phyloP scores from a whole-genome alignment of 2,113 vertebrate species.

The Tachycineta bicolor region DNA sequence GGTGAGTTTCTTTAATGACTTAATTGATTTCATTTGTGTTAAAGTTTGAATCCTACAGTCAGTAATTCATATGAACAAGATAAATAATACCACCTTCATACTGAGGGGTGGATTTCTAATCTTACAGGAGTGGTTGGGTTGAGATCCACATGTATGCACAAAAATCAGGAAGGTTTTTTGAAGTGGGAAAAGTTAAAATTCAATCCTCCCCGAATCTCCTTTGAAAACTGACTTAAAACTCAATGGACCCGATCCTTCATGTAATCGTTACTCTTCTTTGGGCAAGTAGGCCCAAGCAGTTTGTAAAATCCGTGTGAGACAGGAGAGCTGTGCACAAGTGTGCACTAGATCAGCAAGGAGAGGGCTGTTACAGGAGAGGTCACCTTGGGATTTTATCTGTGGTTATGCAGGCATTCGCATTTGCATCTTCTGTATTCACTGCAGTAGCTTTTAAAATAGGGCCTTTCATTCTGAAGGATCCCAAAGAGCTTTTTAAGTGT shows the following conservation, averaged over 20 bases:
- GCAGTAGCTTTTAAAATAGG: background rate
- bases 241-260: background rate
- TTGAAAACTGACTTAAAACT: background rate
- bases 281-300: background rate
- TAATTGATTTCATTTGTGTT: background rate
- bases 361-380: background rate
- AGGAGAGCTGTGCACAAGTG: background rate
- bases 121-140: background rate
- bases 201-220: background rate
- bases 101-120: background rate
- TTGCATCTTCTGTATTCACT: background rate
- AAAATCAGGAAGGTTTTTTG: background rate
- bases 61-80: background rate
- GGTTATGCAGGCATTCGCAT: background rate
- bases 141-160: background rate
- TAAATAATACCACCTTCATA: background rate
- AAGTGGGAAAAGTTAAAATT: background rate
- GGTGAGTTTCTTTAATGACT: constrained; percentile 61
- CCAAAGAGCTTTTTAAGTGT: constrained; percentile 22
- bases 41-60: background rate
- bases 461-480: constrained; percentile 59
- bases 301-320: background rate
- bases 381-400: background rate
- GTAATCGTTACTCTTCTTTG: background rate
- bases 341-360: background rate